Conservation (phyloP, 2,113 vertebrate genomes). For the Ophthalmolycus amberensis region DNA sequence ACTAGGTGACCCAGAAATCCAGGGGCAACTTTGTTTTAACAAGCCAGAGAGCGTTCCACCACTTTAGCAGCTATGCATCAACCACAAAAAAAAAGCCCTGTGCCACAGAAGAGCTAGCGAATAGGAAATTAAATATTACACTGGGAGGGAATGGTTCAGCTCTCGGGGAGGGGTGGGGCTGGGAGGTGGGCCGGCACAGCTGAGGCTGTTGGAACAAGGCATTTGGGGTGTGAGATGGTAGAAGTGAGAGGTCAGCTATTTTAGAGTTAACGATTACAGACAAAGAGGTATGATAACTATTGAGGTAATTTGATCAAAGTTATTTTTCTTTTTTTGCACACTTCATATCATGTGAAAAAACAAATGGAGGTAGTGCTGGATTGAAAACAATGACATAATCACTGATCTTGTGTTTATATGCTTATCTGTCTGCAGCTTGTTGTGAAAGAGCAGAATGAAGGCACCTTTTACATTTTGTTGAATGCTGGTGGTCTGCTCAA, state of each 20-base stretch:
- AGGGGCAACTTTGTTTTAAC: slow-evolving; percentile 87
- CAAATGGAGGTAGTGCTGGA: background rate
- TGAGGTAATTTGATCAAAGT: slow-evolving; percentile 74
- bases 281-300: slow-evolving; percentile 70
- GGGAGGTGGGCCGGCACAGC: slow-evolving; percentile 35
- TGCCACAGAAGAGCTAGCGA: slow-evolving; percentile 75
- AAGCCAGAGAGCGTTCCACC: slow-evolving; percentile 81
- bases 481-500: slow-evolving; percentile 30
- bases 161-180: slow-evolving; percentile 41
- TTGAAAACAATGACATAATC: background rate
- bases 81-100: slow-evolving; percentile 82
- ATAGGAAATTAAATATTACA: slow-evolving; percentile 87
- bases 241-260: slow-evolving; percentile 53
- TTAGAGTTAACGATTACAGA: slow-evolving; percentile 58
- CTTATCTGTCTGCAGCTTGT: slow-evolving; percentile 2
- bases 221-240: slow-evolving; percentile 57
- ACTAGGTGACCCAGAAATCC: slow-evolving; percentile 86
- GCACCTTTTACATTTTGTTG: slow-evolving; percentile 1
- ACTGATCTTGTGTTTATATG: slow-evolving; percentile 2
- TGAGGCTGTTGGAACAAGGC: slow-evolving; percentile 47
- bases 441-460: slow-evolving; percentile 2
- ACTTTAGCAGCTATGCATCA: slow-evolving; percentile 76
- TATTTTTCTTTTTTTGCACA: slow-evolving; percentile 60
- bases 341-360: slow-evolving; percentile 23
- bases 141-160: slow-evolving; percentile 74